These are phyloP conservation scores for Thelaira solivaga DNA, from an alignment of 2,888 invertebrate genomes.

Conservation along the genomic window DNA sequence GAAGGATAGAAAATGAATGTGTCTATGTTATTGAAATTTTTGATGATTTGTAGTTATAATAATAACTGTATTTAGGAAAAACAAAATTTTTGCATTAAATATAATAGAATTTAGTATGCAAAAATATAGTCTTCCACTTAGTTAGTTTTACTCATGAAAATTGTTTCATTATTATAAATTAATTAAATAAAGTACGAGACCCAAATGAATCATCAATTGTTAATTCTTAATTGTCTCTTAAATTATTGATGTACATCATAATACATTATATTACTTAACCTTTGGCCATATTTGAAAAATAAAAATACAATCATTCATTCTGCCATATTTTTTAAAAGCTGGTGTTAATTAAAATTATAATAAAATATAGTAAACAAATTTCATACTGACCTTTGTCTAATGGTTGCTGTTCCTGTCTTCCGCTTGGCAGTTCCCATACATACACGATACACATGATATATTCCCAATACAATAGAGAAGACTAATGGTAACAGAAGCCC, in stretches of 20 bases:
- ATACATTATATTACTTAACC: constrained; percentile 56
- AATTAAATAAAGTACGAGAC: background rate
- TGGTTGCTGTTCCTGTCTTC: constrained; percentile 73
- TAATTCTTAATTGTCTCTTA: too few relatives aligned
- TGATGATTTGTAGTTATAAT: too few relatives aligned
- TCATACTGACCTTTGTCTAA: constrained; percentile 74
- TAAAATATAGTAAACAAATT: background rate
- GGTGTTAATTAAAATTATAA: constrained; percentile 34
- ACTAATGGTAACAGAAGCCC: constrained; percentile 82
- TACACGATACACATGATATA: constrained; percentile 84
- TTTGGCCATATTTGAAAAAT: constrained; percentile 35
- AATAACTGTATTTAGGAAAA: too few relatives aligned
- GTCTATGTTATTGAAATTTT: too few relatives aligned
- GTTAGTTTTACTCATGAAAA: too few relatives aligned
- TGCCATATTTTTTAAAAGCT: background rate
- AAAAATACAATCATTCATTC: background rate
- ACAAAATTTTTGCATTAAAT: too few relatives aligned
- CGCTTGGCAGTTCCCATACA: constrained; percentile 80
- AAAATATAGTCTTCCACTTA: too few relatives aligned
- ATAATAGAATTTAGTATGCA: too few relatives aligned
- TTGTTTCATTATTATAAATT: too few relatives aligned
- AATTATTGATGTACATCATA: too few relatives aligned
- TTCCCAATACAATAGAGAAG: constrained; percentile 81
- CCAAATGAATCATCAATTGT: constrained; percentile 31
- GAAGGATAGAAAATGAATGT: too few relatives aligned